Evolutionary conservation across 2,888 invertebrate species (phyloP).

Genomic region (Drosophila histrio): DNA sequence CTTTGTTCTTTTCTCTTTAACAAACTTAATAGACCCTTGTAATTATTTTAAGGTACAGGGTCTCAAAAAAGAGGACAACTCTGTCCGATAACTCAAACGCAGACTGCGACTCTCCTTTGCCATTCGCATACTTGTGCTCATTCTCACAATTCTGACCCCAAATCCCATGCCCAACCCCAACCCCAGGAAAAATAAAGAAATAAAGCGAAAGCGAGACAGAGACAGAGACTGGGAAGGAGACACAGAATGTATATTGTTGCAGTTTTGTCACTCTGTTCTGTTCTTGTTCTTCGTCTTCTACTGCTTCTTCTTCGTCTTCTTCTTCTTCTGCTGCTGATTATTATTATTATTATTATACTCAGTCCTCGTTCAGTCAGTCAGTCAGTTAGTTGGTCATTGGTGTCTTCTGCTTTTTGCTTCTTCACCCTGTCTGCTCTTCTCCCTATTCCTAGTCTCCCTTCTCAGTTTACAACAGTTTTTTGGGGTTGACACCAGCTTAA

Average conservation of each 20-base stretch:
- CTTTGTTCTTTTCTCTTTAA: no score
- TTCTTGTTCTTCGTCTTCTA: background rate
- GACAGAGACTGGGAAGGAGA: background rate
- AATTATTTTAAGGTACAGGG: no score
- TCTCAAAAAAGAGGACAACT: slow-evolving; percentile 5
- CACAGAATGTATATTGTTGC: background rate
- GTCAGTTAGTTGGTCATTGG: slow-evolving; percentile 83
- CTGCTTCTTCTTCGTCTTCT: background rate
- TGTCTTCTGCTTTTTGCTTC: slow-evolving; percentile 34
- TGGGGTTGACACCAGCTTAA: background rate
- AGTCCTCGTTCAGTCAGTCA: slow-evolving; percentile 65
- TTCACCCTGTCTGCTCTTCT: no score
- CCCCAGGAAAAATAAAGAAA: background rate
- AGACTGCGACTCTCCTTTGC: background rate
- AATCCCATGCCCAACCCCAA: background rate
- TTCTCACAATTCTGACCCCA: background rate
- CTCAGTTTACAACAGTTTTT: slow-evolving; percentile 55
- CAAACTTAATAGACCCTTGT: no score
- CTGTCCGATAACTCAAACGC: slow-evolving; percentile 18
- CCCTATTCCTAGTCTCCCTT: background rate
- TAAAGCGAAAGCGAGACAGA: background rate
- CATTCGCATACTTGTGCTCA: background rate
- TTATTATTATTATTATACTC: slow-evolving; percentile 25
- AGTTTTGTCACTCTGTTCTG: slow-evolving; percentile 6
- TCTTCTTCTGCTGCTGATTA: background rate